Evolutionary conservation across 1,140 invertebrate genomes (phyloP), one percentile per base, ranked within the genome.

Genomic region (Drosophila auraria): DNA sequence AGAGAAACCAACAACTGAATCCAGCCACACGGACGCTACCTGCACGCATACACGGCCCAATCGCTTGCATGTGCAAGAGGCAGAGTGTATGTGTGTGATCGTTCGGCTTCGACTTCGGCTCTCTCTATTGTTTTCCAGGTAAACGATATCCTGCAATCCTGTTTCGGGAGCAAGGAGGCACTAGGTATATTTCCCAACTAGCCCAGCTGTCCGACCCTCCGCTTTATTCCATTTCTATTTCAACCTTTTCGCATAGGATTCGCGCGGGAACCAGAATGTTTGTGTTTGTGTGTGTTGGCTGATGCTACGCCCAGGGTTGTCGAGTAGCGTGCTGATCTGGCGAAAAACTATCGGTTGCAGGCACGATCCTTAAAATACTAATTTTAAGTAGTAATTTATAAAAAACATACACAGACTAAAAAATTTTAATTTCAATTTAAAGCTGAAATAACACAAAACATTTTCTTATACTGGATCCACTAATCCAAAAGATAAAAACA

Each of bases 21-120:
- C 83, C 83, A 86, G 79, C 59, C 76, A 72, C 78, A 87, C 74
- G 70, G 44, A 79, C 60, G 57, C 54, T 87, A 82, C 83, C 71
- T 80, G 78, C 44, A 73, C 56, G 56, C 47, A 78, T 65, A 78
- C 50, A 56, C 25, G 50, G 23, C 25, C 12, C 12, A 27, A 50
- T 2, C 30, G 45, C 54, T 40, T 47, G 25, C 45, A 38, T 71
- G 30, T 64, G 44, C 68, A 72, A 57, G 70, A 51, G 30, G 36
- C 17, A 40, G 61, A 42, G 17, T 50, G 20, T 9, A 38, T 69
- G 20, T 50, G 76, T 45, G 53, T 6, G 27, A 30, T 33, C 17
- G 56, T 40, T 15, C 6, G 49, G 14, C 17, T 47, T 33, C 45
- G 42, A 45, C 36, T 42, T 57, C 53, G 12, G 33, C 23, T 42